These are phyloP conservation scores for Calameuta filiformis DNA, from an alignment of 2,888 invertebrate genomes.

Conservation along the genomic window DNA sequence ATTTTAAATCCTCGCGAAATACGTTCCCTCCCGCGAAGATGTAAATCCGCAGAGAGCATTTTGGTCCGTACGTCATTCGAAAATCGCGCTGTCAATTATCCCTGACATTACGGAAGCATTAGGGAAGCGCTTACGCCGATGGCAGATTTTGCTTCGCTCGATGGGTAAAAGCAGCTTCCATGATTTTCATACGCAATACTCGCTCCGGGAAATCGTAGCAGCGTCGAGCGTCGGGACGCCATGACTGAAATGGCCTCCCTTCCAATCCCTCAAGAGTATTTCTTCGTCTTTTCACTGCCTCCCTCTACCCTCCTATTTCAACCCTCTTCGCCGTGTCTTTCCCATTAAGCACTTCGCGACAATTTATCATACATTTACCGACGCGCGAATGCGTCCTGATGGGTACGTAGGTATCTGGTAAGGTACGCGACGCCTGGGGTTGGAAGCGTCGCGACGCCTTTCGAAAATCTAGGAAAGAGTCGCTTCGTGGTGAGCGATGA, in stretches of 20 bases:
- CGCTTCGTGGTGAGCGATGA: not conserved
- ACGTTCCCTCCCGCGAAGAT: not conserved
- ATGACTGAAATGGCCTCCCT: slow-evolving; percentile 52
- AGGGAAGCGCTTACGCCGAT: slow-evolving; percentile 30
- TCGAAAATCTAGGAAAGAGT: not conserved
- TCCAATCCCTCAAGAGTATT: slow-evolving; percentile 48
- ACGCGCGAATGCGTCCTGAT: slow-evolving; percentile 34
- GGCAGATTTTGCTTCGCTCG: slow-evolving; percentile 43
- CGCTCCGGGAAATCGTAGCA: not conserved
- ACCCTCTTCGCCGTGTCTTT: slow-evolving; percentile 39
- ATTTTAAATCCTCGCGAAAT: not conserved
- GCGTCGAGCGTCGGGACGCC: slow-evolving; percentile 14
- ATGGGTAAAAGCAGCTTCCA: slow-evolving; percentile 23
- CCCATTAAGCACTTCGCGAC: slow-evolving; percentile 64
- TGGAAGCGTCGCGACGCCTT: not conserved
- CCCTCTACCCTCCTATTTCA: slow-evolving; percentile 29
- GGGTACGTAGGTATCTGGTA: not conserved
- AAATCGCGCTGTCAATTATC: slow-evolving; percentile 6
- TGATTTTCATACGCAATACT: slow-evolving; percentile 43
- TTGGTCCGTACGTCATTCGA: not conserved
- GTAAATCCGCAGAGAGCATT: not conserved
- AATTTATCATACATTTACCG: slow-evolving; percentile 65
- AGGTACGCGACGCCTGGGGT: not conserved
- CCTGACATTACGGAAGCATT: slow-evolving; percentile 21
- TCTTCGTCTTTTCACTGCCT: slow-evolving; percentile 38